These are phyloP conservation scores for Delia radicum DNA, from an alignment of 1,140 invertebrate genomes.

Conservation along the genomic window DNA sequence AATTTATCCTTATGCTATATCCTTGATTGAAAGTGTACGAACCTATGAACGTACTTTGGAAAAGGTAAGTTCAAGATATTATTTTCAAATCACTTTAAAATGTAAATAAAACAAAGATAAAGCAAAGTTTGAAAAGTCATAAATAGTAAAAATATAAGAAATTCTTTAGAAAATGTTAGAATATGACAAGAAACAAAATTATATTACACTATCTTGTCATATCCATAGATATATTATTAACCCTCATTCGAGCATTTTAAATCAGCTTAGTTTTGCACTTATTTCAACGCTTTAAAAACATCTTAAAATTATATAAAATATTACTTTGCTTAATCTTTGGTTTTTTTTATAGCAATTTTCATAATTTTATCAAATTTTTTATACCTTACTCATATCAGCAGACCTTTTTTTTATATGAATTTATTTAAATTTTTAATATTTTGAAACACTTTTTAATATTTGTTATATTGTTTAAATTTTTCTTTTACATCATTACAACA, in stretches of 20 bases:
- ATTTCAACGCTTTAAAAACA: no score
- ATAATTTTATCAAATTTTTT: background rate
- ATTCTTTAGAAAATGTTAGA: no score
- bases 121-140: background rate
- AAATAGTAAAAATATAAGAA: background rate
- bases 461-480: background rate
- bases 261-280: no score
- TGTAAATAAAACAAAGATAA: background rate
- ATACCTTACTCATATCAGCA: background rate
- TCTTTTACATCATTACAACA: no score
- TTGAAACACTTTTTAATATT: background rate
- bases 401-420: background rate
- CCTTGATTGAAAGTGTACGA: constrained; percentile 94
- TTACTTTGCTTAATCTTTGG: background rate
- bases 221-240: no score
- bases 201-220: no score
- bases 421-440: background rate
- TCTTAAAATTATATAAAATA: no score
- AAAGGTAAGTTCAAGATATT: constrained; percentile 70
- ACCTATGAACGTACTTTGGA: constrained; percentile 96
- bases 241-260: no score
- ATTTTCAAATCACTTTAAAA: background rate
- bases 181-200: no score
- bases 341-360: no score
- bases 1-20: constrained; percentile 98